phyloP scores from a whole-genome alignment of 2,113 vertebrate genomes.

The Grammomys surdaster region DNA sequence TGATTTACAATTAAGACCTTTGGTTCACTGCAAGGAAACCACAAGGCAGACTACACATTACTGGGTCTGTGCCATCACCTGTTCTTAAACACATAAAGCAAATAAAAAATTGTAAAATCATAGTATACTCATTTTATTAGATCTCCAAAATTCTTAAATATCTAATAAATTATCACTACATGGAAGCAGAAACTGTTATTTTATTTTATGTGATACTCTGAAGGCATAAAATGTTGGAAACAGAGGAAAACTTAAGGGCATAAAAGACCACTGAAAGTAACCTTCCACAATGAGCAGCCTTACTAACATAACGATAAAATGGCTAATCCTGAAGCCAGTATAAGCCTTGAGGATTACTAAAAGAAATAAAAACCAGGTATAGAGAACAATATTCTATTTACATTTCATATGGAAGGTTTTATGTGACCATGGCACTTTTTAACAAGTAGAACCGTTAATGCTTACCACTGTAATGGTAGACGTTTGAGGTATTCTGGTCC shows the following conservation, averaged over 20 bases:
- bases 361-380: constrained; percentile 45
- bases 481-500: constrained; percentile 99
- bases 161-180: constrained; percentile 14
- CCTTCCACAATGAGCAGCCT: background rate
- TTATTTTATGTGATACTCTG: constrained; percentile 14
- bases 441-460: constrained; percentile 54
- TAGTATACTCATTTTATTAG: constrained; percentile 51
- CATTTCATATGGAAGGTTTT: constrained; percentile 23
- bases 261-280: constrained; percentile 11
- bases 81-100: constrained; percentile 61
- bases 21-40: background rate
- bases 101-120: constrained; percentile 55
- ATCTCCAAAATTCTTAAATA: constrained; percentile 37
- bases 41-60: constrained; percentile 25
- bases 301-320: constrained; percentile 19
- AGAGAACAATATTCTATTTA: constrained; percentile 51
- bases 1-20: constrained; percentile 11
- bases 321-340: background rate
- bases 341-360: constrained; percentile 30
- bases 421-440: background rate
- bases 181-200: background rate
- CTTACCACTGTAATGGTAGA: constrained; percentile 97
- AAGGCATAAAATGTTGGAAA: constrained; percentile 37
- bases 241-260: constrained; percentile 32
- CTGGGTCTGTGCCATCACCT: background rate